Percentiles rank a stretch among this genome's conserved stretches.
These are phyloP conservation scores for Philonicus albiceps DNA, from an alignment of 2,888 invertebrate species.

Conservation along the genomic window DNA sequence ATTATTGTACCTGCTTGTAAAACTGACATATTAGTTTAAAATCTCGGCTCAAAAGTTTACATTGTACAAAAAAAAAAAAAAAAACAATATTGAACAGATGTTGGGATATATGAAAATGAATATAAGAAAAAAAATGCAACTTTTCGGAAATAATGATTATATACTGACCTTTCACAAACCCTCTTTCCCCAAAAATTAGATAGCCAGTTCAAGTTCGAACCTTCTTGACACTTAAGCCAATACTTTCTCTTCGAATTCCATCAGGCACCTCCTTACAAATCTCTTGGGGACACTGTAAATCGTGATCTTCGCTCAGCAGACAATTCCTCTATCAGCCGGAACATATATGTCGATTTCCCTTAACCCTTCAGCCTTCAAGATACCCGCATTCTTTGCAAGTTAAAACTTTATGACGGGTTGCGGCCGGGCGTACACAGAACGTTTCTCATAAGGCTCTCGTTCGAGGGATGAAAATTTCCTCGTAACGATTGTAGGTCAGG, in stretches of 20 bases:
- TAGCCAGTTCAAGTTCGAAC: not conserved
- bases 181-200: not conserved
- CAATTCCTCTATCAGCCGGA: not conserved
- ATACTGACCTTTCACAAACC: not conserved
- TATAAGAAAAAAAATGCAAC: too few relatives aligned
- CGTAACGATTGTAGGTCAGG: conserved; percentile 16
- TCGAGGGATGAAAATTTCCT: not conserved
- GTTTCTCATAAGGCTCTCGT: not conserved
- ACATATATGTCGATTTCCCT: not conserved
- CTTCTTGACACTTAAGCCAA: not conserved
- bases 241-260: not conserved
- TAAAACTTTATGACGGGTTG: not conserved
- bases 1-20: too few relatives aligned
- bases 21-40: too few relatives aligned
- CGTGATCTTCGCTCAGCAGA: not conserved
- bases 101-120: too few relatives aligned
- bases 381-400: not conserved
- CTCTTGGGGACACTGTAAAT: not conserved
- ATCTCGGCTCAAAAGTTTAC: too few relatives aligned
- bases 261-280: not conserved
- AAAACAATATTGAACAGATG: too few relatives aligned
- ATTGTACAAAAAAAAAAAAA: too few relatives aligned
- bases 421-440: not conserved
- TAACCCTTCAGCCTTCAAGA: not conserved
- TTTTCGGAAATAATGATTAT: not conserved